phyloP scores from a whole-genome alignment of 2,797 vertebrate genomes.

The Acrossocheilus wenchowensis region DNA sequence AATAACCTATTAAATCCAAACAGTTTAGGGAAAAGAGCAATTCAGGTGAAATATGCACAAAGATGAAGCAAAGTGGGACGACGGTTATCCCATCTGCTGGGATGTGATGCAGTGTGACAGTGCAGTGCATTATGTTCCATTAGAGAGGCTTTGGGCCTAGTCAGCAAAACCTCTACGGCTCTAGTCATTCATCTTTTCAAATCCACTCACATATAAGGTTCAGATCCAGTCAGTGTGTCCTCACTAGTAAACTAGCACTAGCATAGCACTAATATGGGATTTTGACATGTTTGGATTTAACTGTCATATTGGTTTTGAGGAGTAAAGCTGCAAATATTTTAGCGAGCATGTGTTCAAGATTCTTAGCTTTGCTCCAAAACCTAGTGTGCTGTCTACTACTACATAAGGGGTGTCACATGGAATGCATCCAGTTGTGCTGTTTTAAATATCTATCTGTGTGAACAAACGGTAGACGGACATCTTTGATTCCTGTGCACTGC shows the following conservation, averaged over 20 bases:
- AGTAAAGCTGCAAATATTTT: conserved; percentile 23
- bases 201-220: conserved; percentile 47
- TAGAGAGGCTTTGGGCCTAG: conserved; percentile 36
- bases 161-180: conserved; percentile 38
- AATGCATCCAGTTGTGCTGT: not conserved
- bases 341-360: not conserved
- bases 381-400: not conserved
- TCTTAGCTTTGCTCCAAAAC: conserved; percentile 24
- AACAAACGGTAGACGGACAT: not conserved
- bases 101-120: conserved; percentile 52
- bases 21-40: conserved; percentile 16
- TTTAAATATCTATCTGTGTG: not conserved
- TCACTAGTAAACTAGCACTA: conserved; percentile 16
- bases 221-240: conserved; percentile 29
- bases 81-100: conserved; percentile 20
- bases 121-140: conserved; percentile 49
- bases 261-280: conserved; percentile 48
- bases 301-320: conserved; percentile 26
- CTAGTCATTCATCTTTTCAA: conserved; percentile 57
- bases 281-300: conserved; percentile 60
- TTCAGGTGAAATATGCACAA: conserved; percentile 28
- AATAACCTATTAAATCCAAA: conserved; percentile 26
- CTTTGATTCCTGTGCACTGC: not conserved
- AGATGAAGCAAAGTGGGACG: conserved; percentile 14
- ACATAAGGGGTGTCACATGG: not conserved